Base-by-base conservation (phyloP, 2,797 vertebrate genomes). In the Trachops cirrhosus region DNA sequence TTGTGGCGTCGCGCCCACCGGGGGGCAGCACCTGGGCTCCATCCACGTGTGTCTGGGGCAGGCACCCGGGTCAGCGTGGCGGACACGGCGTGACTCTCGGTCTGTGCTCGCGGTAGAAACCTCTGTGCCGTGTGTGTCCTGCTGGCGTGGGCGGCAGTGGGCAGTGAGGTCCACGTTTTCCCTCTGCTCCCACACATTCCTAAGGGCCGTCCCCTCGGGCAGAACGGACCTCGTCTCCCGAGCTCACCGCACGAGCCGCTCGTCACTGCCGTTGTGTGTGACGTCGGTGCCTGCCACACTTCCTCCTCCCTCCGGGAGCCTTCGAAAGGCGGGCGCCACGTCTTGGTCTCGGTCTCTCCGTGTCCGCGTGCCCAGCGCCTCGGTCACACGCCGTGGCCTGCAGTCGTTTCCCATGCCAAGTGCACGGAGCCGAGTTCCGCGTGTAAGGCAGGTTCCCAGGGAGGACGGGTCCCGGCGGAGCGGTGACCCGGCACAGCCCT, bases 221-320 rank as follows among this genome's bases (percentile, higher is more conserved):
- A 1, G 24, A 59, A 12, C 0, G 9, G 22, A 57, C 54, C 22
- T 3, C 3, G 22, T 14, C 10, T 29, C 57, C 26, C 57, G 0
- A 4, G 24, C 24, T 26, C 4, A 2, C 54, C 54, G 1, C 52
- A 22, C 52, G 52, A 21, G 52, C 52, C 6, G 24, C 22, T 9
- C 10, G 22, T 10, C 3, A 8, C 21, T 54, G 21, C 9, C 7
- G 21, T 11, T 24, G 54, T 10, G 9, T 26, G 54, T 26, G 54
- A 14, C 54, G 24, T 26, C 22, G 21, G 22, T 0, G 22, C 54
- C 75, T 80, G 24, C 24, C 10, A 44, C 5, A 15, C 75, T 62
- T 77, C 39, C 50, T 75, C 48, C 83, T 89, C 62, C 62, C 50
- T 9, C 52, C 7, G 37, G 44, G 48, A 85, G n/a, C 12, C 10